These are phyloP conservation scores for Dendropsophus ebraccatus DNA, from an alignment of 2,113 vertebrate genomes.

Conservation along the genomic window DNA sequence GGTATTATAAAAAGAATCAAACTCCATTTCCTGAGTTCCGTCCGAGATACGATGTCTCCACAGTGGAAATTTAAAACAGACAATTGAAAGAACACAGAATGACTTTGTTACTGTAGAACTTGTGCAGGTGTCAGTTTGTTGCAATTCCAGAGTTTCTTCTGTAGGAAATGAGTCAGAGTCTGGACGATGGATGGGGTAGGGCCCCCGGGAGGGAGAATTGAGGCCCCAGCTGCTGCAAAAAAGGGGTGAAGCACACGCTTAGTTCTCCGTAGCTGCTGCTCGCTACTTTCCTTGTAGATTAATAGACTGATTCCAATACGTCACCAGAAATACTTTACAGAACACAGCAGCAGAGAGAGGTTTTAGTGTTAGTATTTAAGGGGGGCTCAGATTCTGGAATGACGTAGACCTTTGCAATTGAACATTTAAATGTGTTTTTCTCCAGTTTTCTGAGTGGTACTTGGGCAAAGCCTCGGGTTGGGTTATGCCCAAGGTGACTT, in stretches of 20 bases:
- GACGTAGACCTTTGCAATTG: no score
- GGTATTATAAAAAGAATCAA: constrained; percentile 33
- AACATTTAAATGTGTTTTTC: no score
- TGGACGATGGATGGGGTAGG: constrained; percentile 27
- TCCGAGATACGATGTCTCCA: constrained; percentile 44
- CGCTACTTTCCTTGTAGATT: neutral
- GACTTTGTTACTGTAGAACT: neutral
- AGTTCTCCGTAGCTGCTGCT: neutral
- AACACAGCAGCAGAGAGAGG: neutral
- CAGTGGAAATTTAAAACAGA: constrained; percentile 45
- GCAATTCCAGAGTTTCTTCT: constrained; percentile 25
- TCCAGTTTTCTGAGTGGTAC: no score
- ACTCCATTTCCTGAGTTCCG: constrained; percentile 33
- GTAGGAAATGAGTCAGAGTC: constrained; percentile 57
- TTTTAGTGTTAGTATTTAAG: neutral
- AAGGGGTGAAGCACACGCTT: neutral
- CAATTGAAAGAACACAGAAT: constrained; percentile 54
- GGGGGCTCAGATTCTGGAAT: no score
- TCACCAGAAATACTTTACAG: neutral
- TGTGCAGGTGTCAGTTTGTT: constrained; percentile 21
- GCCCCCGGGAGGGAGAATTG: neutral
- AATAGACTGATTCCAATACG: neutral
- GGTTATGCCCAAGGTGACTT: no score
- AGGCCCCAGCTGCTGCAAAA: constrained; percentile 31
- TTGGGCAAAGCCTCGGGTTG: no score